Percentiles rank a stretch among this genome's conserved stretches.
phyloP scores from a whole-genome alignment of 2,888 invertebrate species.

The Hartigia nigra region DNA sequence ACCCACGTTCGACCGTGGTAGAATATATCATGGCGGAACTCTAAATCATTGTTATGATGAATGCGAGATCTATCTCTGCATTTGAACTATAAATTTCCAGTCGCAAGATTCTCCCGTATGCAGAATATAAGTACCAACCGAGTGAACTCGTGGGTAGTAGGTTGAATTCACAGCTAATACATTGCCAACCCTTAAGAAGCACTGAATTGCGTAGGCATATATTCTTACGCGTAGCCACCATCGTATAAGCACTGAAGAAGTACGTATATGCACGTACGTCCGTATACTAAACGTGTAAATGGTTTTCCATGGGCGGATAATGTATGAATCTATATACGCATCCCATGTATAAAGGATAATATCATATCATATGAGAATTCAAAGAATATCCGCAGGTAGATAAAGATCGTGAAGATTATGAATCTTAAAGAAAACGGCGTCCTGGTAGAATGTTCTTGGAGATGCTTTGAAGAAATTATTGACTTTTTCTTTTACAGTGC shows the following conservation, averaged over 20 bases:
- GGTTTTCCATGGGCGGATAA: not conserved
- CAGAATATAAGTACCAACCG: not conserved
- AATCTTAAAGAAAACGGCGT: not conserved
- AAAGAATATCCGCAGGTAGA: not conserved
- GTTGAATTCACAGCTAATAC: slow-evolving; percentile 3
- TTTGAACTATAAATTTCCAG: slow-evolving; percentile 47
- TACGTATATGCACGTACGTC: not conserved
- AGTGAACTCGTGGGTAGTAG: not conserved
- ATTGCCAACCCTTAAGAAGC: slow-evolving; percentile 2
- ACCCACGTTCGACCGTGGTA: slow-evolving; percentile 28
- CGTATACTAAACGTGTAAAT: not conserved
- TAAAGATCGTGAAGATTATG: not conserved
- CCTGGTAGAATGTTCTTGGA: not conserved
- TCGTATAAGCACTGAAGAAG: not conserved
- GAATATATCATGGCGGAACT: slow-evolving; percentile 36
- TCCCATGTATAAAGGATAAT: not conserved
- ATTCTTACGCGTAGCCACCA: not conserved
- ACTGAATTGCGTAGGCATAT: not conserved
- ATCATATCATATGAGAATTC: too few species aligned
- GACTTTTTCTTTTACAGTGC: not conserved
- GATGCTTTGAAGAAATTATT: not conserved
- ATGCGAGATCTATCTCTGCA: slow-evolving; percentile 46
- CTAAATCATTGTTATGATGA: slow-evolving; percentile 57
- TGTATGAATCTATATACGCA: not conserved
- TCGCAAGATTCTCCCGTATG: slow-evolving; percentile 28